Evolutionary conservation across 2,888 invertebrate genomes (phyloP).

Genomic region (Mythimna loreyi): DNA sequence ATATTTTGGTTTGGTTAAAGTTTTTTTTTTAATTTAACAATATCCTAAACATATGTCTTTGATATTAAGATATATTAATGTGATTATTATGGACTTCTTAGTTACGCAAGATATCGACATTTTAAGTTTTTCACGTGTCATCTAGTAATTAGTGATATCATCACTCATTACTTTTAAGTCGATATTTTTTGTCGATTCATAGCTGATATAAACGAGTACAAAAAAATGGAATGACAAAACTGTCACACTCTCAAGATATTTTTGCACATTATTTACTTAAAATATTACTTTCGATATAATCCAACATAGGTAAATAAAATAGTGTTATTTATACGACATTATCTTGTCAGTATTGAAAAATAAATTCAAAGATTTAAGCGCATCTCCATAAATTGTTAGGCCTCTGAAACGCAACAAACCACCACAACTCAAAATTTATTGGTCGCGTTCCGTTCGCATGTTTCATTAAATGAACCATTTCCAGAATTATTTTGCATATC

Average conservation of each 20-base stretch:
- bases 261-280: not conserved
- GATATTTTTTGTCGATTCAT: no score
- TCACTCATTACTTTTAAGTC: conserved; percentile 8
- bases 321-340: conserved; percentile 15
- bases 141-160: conserved; percentile 10
- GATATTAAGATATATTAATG: conserved; percentile 11
- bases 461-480: conserved; percentile 15
- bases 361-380: conserved; percentile 16
- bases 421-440: conserved; percentile 21
- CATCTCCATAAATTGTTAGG: conserved; percentile 39
- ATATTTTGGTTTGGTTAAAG: conserved; percentile 55
- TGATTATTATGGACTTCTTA: conserved; percentile 13
- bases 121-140: conserved; percentile 15
- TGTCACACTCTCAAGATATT: not conserved
- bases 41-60: not conserved
- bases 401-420: conserved; percentile 2
- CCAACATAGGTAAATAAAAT: not conserved
- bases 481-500: conserved; percentile 19
- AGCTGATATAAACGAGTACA: no score
- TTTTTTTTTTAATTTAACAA: conserved; percentile 58
- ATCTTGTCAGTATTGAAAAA: not conserved
- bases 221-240: not conserved
- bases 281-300: conserved; percentile 1
- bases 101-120: conserved; percentile 5
- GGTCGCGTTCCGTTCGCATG: conserved; percentile 31